These are phyloP conservation scores for Microctonus hyperodae DNA, from an alignment of 2,888 invertebrate genomes.

Conservation along the genomic window DNA sequence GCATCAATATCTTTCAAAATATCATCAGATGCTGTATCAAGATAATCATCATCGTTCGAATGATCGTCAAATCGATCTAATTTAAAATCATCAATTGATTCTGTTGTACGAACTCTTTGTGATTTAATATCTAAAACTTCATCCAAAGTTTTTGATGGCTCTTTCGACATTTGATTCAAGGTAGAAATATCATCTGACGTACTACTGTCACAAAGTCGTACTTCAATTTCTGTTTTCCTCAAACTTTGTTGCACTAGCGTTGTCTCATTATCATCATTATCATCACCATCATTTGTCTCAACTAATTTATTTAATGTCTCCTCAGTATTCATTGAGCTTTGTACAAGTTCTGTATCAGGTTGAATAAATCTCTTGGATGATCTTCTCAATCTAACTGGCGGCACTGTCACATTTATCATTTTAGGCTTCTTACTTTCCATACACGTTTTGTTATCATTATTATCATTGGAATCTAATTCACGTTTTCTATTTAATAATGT, in stretches of 20 bases:
- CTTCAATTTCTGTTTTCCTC: constrained; percentile 44
- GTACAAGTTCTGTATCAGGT: not conserved
- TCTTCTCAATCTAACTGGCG: constrained; percentile 48
- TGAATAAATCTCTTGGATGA: constrained; percentile 35
- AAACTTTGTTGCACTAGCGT: constrained; percentile 5
- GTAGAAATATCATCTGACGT: constrained; percentile 45
- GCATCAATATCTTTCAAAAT: constrained; percentile 59
- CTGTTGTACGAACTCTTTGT: not conserved
- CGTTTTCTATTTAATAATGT: constrained; percentile 16
- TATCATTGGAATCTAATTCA: constrained; percentile 16
- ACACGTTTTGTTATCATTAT: constrained; percentile 4
- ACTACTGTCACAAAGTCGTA: constrained; percentile 56
- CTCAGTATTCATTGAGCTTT: not conserved
- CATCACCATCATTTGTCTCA: not conserved
- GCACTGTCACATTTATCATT: constrained; percentile 33
- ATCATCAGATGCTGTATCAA: constrained; percentile 52
- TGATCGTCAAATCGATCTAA: constrained; percentile 40
- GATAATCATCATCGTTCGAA: constrained; percentile 47
- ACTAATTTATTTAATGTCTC: constrained; percentile 8
- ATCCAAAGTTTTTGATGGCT: not conserved
- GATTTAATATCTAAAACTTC: constrained; percentile 30
- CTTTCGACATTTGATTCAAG: constrained; percentile 23
- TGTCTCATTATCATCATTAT: constrained; percentile 10
- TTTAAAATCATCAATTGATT: constrained; percentile 35
- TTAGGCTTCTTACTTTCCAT: constrained; percentile 10